These are phyloP conservation scores for Saccopteryx leptura DNA, from an alignment of 2,113 vertebrate species.

Conservation along the genomic window DNA sequence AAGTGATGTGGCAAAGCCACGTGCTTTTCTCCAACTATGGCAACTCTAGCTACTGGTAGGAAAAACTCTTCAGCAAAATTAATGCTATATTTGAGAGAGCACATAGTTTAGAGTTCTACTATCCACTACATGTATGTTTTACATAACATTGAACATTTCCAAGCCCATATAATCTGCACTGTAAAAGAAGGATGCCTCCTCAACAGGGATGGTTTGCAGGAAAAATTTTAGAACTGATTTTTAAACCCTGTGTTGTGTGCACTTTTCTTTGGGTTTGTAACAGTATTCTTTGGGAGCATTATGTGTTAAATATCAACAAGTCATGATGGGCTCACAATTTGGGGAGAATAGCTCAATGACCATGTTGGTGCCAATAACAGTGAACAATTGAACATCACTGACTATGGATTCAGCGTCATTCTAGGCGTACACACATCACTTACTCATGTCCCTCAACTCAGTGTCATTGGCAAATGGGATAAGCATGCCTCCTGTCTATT, in stretches of 20 bases:
- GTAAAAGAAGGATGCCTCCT: background rate
- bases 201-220: background rate
- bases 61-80: background rate
- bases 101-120: background rate
- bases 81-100: background rate
- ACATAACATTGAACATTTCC: background rate
- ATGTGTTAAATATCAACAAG: background rate
- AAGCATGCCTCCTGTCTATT: background rate
- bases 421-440: background rate
- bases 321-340: background rate
- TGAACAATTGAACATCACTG: background rate
- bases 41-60: background rate
- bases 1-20: background rate
- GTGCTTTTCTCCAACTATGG: background rate
- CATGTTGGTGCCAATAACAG: background rate
- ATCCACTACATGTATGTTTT: background rate
- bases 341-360: background rate
- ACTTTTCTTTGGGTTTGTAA: background rate
- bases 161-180: background rate
- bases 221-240: slow-evolving; percentile 8
- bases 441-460: background rate
- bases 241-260: background rate
- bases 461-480: background rate
- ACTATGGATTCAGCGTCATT: background rate
- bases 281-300: background rate